Evolutionary conservation across 2,113 vertebrate genomes (phyloP), one percentile per base, ranked within the genome.

Genomic region (Rhabdornis inornatus): DNA sequence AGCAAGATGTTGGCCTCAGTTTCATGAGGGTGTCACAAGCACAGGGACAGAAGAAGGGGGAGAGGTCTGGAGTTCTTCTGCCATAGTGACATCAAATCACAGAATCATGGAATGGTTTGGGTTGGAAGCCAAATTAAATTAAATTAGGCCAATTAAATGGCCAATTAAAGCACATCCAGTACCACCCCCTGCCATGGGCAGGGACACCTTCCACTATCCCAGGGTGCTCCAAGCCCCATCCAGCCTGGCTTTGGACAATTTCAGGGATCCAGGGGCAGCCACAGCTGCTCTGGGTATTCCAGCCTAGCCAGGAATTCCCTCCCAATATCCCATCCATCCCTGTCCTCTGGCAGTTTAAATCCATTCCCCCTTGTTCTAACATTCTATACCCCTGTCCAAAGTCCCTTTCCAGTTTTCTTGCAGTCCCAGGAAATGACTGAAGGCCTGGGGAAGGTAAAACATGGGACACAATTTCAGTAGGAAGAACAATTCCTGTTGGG

Each of bases 231-330:
- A 21, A 27, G 16, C 31, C 33, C 56, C 1, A 0, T 56, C n/a
- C 60, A 75, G 0, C n/a, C 47, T 40, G 49, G n/a, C 65, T 3
- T 49, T 18, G 75, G 35, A 3, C 11, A 25, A 10, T 18, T 0
- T 21, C 65, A 63, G 53, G 53, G 63, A 37, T 44, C 24, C 60
- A 75, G 64, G 23, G 12, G n/a, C 45, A 69, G 28, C 72, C 63
- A 8, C 23, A 69, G 15, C n/a, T 70, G 0, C 56, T 45, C 84
- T 61, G 39, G 12, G 15, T 27, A 28, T 50, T 50, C 49, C 49
- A 25, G 3, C 2, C 30, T 47, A 53, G 10, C 10, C 39, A 47
- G n/a, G 7, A 71, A 79, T 71, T 63, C 65, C 35, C 21, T 31
- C 35, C 37, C 59, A 15, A 11, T 1, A 42, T 57, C 31, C 22